Base-by-base conservation (phyloP, 2,113 vertebrate species). In the Nycticryphes semicollaris region DNA sequence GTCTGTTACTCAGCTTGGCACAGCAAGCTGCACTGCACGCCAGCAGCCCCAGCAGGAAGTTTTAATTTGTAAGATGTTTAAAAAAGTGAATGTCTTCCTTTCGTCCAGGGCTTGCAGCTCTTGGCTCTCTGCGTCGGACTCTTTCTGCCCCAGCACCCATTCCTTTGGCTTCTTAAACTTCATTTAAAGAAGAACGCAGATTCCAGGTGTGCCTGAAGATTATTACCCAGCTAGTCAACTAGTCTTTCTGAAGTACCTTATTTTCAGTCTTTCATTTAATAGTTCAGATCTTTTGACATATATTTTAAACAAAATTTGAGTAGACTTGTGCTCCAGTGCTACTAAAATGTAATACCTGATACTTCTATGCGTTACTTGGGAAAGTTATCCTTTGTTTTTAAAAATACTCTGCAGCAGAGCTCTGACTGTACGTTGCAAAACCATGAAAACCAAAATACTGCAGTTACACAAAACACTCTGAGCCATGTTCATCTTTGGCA, bases 61-160 rank as follows among this genome's bases (percentile, higher is more conserved):
- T 94, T 87, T 76, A 82, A n/a, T 75, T 63, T 90, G 66, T 60
- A 89, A 81, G 64, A 93, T 77, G 54, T 75, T 80, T 83, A 70
- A 84, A 94, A 84, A 37, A 87, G 56, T 89, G 10, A 81, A 90
- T 93, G 33, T 94, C 72, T 95, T 96, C 68, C 96, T 89, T 97
- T 66, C 97, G 53, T 94, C 66, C 84, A 99, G 99, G 99, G 99
- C 63, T 99, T 99, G 99, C 99, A 99, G 98, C 99, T 99, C 84
- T 97, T 99, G 86, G 99, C 99, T 7, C 97, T 99, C 97, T 99
- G 98, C 18, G 97, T 99, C 14, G 99, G 99, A 35, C 98, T 99
- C 81, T 99, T 99, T 94, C 98, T 99, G 84, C 99, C 99, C 33
- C 99, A 99, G 82, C 99, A 99, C 74, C 99, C 99, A 48, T 99